Percentiles rank a stretch among this genome's conserved stretches.
Conservation (phyloP, 2,797 vertebrate genomes). For the Mycteria americana region DNA sequence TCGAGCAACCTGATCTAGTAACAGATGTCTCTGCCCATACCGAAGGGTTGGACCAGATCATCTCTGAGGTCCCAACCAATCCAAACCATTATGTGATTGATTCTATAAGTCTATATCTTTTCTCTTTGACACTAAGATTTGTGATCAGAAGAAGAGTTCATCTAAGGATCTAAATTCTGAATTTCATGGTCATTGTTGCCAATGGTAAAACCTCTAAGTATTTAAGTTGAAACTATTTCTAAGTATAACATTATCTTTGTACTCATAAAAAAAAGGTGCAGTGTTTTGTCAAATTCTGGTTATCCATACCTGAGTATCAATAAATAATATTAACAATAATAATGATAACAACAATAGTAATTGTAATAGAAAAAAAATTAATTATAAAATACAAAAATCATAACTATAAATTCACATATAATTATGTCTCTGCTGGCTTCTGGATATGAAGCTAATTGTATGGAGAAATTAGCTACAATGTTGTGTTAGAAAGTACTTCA, state of each 20-base stretch:
- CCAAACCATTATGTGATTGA: background rate
- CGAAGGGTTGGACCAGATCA: background rate
- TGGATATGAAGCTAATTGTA: background rate
- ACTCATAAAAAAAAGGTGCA: background rate
- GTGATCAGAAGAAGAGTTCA: background rate
- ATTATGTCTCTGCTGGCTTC: background rate
- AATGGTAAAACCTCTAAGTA: background rate
- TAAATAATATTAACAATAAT: background rate
- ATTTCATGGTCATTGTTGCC: background rate
- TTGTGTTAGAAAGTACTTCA: background rate
- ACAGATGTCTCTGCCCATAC: background rate
- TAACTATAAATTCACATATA: background rate
- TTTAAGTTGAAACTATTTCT: background rate
- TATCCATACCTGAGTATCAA: background rate
- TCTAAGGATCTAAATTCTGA: background rate
- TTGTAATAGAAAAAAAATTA: background rate
- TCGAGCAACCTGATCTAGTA: background rate
- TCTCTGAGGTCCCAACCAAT: background rate
- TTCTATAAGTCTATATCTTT: background rate
- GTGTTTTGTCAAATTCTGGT: background rate
- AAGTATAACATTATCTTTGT: background rate
- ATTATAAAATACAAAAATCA: background rate
- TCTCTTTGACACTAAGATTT: background rate
- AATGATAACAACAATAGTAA: background rate
- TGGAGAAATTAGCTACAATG: background rate